These are phyloP conservation scores for Bursaphelenchus mucronatus DNA, from an alignment of 1,140 invertebrate genomes.

Conservation along the genomic window DNA sequence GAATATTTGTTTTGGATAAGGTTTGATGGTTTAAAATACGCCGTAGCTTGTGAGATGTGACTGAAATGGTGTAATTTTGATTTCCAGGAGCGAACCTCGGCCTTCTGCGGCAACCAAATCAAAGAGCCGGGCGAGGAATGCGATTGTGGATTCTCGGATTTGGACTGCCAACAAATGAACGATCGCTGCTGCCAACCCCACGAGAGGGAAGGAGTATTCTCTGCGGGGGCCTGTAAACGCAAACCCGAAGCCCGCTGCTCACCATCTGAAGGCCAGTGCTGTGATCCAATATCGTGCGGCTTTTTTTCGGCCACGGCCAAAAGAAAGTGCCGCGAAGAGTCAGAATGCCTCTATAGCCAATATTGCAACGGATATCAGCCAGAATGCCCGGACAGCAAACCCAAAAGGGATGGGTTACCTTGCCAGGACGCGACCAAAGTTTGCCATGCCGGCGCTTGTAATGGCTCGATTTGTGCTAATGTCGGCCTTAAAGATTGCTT, in stretches of 20 bases:
- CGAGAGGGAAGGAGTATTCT: constrained; percentile 27
- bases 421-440: constrained; percentile 66
- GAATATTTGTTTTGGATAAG: no score
- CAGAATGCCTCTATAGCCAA: constrained; percentile 48
- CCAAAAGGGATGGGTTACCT: constrained; percentile 73
- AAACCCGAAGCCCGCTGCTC: constrained; percentile 77
- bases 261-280: constrained; percentile 93
- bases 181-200: constrained; percentile 82
- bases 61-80: constrained; percentile 13
- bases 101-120: constrained; percentile 98
- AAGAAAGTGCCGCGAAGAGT: constrained; percentile 55
- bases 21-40: no score
- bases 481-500: constrained; percentile 93
- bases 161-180: constrained; percentile 74
- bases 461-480: constrained; percentile 86
- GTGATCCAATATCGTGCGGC: constrained; percentile 72
- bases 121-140: constrained; percentile 92
- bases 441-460: constrained; percentile 83
- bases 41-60: no score
- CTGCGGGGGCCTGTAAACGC: constrained; percentile 72
- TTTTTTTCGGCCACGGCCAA: constrained; percentile 69
- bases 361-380: constrained; percentile 69
- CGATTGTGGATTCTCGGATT: constrained; percentile 91
- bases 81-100: constrained; percentile 73
- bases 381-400: constrained; percentile 73